Evolutionary conservation across 1,140 invertebrate species (phyloP).

Genomic region (Acyrthosiphon pisum): DNA sequence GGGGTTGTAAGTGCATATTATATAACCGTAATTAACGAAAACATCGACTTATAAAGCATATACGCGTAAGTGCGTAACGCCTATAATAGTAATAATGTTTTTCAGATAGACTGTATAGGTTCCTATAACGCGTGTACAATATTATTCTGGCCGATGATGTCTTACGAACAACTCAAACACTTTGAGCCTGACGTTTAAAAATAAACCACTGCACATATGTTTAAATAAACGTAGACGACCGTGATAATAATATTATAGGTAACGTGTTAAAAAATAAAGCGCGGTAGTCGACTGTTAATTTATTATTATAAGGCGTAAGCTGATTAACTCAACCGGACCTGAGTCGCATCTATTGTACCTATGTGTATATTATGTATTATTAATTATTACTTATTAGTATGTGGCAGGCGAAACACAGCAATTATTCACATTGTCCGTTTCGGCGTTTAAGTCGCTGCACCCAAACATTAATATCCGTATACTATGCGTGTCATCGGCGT

Average conservation of each 20-base stretch:
- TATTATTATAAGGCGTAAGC: background rate
- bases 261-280: background rate
- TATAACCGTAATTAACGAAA: background rate
- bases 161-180: background rate
- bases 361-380: background rate
- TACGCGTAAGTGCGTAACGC: background rate
- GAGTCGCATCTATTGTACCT: background rate
- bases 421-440: slow-evolving; percentile 15
- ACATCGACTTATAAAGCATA: background rate
- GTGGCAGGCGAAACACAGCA: background rate
- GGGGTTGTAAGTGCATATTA: too few relatives aligned
- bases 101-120: background rate
- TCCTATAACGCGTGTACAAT: background rate
- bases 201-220: background rate
- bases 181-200: background rate
- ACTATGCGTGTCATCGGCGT: background rate
- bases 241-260: too few relatives aligned
- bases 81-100: background rate
- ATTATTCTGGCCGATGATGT: background rate
- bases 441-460: background rate
- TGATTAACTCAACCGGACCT: background rate
- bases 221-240: background rate
- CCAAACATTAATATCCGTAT: background rate
- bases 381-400: background rate
- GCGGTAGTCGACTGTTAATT: background rate